Conservation (phyloP, 2,888 invertebrate species). For the Scaptomyza flava region DNA sequence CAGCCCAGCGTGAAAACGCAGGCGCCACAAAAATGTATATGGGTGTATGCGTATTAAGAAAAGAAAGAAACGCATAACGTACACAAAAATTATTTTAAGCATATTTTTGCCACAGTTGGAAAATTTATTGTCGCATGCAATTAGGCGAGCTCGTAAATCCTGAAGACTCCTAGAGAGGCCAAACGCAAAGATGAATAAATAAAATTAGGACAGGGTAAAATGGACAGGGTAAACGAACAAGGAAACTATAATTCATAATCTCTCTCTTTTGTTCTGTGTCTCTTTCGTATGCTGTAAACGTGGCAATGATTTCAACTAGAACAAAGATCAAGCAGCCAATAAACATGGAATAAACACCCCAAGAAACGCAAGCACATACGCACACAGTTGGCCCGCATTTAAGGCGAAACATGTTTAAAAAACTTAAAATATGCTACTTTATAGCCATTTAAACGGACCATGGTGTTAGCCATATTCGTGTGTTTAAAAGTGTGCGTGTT, state of each 20-base stretch:
- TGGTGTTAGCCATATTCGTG: neutral
- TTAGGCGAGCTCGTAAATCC: conserved; percentile 73
- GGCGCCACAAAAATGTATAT: conserved; percentile 33
- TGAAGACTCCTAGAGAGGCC: conserved; percentile 34
- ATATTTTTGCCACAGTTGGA: conserved; percentile 68
- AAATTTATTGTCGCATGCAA: conserved; percentile 76
- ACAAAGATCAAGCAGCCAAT: conserved; percentile 61
- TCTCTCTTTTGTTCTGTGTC: neutral
- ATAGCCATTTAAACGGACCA: conserved; percentile 37
- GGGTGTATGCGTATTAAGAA: conserved; percentile 5
- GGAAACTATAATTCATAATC: conserved; percentile 76
- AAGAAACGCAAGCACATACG: neutral
- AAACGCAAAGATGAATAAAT: conserved; percentile 60
- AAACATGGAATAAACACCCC: conserved; percentile 53
- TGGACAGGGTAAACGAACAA: conserved; percentile 45
- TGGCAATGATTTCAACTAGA: conserved; percentile 65
- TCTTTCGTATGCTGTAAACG: conserved; percentile 36
- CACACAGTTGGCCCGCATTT: conserved; percentile 36
- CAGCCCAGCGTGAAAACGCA: conserved; percentile 6
- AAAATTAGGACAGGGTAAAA: conserved; percentile 62
- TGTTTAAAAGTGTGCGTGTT: conserved; percentile 11
- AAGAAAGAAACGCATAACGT: conserved; percentile 28
- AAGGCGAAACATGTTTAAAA: conserved; percentile 71
- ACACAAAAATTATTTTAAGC: conserved; percentile 61
- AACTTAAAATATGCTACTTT: conserved; percentile 72